A percentile compares a stretch with the other conserved stretches of the same genome.
Evolutionary conservation across 2,113 vertebrate genomes (phyloP).

Genomic region (Pungitius pungitius): DNA sequence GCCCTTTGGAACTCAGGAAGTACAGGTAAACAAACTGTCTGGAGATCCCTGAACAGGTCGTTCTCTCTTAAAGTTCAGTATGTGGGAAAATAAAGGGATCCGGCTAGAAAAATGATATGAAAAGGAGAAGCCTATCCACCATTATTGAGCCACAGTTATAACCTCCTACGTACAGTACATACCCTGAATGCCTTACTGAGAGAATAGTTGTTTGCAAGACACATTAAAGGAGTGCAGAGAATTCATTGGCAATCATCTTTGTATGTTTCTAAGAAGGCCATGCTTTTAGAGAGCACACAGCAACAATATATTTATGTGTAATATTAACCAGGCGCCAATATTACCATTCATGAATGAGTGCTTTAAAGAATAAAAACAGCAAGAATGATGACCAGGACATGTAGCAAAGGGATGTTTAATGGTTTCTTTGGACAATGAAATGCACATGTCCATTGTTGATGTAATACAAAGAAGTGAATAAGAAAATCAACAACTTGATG

Average conservation of each 20-base stretch:
- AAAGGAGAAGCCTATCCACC: conserved; percentile 45
- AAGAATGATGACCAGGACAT: conserved; percentile 82
- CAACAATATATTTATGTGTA: conserved; percentile 47
- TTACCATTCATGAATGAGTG: conserved; percentile 63
- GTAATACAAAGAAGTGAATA: conserved; percentile 73
- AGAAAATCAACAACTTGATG: conserved; percentile 62
- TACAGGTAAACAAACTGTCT: conserved; percentile 74
- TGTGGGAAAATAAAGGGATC: conserved; percentile 73
- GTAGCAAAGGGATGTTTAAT: conserved; percentile 83
- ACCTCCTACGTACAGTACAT: conserved; percentile 47
- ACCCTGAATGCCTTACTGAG: conserved; percentile 67
- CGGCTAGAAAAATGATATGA: conserved; percentile 54
- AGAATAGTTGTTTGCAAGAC: conserved; percentile 51
- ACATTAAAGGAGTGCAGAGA: conserved; percentile 57
- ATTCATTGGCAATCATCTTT: conserved; percentile 54
- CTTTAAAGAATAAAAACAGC: conserved; percentile 34
- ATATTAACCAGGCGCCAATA: conserved; percentile 73
- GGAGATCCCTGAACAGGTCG: conserved; percentile 75
- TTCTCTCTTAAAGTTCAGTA: conserved; percentile 56
- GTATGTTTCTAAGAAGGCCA: conserved; percentile 66
- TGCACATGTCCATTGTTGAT: conserved; percentile 75
- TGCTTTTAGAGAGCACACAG: conserved; percentile 65
- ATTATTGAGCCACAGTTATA: conserved; percentile 59
- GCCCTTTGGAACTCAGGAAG: conserved; percentile 76
- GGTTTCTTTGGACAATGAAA: conserved; percentile 80